Base-by-base conservation (phyloP, 2,113 vertebrate genomes). In the Dasyprocta punctata region DNA sequence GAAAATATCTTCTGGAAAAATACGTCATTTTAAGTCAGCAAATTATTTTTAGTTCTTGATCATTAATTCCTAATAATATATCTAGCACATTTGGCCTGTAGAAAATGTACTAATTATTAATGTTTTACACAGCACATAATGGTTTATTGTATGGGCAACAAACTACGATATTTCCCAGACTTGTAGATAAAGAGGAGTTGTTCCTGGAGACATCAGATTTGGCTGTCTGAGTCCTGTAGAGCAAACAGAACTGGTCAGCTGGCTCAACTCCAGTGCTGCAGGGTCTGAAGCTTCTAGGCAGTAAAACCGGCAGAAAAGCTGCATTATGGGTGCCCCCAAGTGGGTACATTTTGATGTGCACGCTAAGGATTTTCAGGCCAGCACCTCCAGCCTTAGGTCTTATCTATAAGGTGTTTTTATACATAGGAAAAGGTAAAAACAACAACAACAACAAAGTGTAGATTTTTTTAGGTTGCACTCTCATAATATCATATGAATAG, bases 241-340 rank as follows among this genome's bases (percentile, higher is more conserved):
- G 56, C 82, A 75, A 75, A 58, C 80, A 80, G 63, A 94, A 90
- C 56, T 92, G 22, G 12, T 90, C 77, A 38, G 73, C 86, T 67
- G 86, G 90, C 89, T 95, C 38, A 44, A 33, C 33, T 90, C 87
- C 95, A 87, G 67, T 11, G 90, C 90, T 93, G 80, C 41, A 14
- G 36, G 73, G n/a, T 49, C 78, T 33, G 41, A 92, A 67, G 88
- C 60, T 95, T 80, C 78, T 58, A 80, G 75, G 56, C 86, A 93
- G 41, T 41, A 94, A 58, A 82, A 90, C 75, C 93, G 77, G 77
- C 75, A 71, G 77, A 87, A 95, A 97, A 82, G 38, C 96, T 97
- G 96, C 97, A 95, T 93, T 97, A 84, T 97, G 95, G 96, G 96
- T 98, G 97, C 97, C 97, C 97, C 97, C 97, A 95, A 97, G 97